Evolutionary conservation across 2,113 vertebrate genomes (phyloP).

Genomic region (Ibidorhyncha struthersii): DNA sequence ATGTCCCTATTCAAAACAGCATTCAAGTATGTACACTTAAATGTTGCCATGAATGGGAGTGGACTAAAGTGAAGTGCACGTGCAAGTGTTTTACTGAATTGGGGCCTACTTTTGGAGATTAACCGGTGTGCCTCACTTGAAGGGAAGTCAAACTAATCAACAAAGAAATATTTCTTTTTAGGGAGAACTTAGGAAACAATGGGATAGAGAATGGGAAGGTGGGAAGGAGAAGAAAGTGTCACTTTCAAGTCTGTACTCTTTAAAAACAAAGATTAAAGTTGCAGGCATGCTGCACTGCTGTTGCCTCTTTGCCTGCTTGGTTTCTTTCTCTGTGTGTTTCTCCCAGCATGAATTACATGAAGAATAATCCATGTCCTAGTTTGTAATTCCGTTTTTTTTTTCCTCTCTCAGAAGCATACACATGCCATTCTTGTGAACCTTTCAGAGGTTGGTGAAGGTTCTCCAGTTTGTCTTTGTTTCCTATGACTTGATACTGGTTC

Average conservation of each 20-base stretch:
- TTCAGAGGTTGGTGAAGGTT: not conserved
- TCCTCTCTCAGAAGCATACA: not conserved
- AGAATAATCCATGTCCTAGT: not conserved
- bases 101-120: not conserved
- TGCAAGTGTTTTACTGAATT: not conserved
- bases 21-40: not conserved
- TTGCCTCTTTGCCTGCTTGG: slow-evolving; percentile 7
- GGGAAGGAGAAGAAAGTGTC: not conserved
- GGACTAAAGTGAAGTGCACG: not conserved
- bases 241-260: slow-evolving; percentile 30
- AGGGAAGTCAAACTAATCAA: not conserved
- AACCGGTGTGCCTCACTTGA: not conserved
- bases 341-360: not conserved
- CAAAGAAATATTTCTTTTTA: not conserved
- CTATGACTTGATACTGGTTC: not conserved
- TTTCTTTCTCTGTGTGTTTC: not conserved
- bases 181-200: not conserved
- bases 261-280: slow-evolving; percentile 47
- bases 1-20: not conserved
- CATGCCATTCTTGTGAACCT: not conserved
- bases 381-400: not conserved
- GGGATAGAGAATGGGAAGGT: not conserved
- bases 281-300: not conserved
- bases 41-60: not conserved
- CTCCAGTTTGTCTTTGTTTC: not conserved